Base-by-base conservation (phyloP, 2,797 vertebrate genomes). In the Petrocephalus schoutedeni region DNA sequence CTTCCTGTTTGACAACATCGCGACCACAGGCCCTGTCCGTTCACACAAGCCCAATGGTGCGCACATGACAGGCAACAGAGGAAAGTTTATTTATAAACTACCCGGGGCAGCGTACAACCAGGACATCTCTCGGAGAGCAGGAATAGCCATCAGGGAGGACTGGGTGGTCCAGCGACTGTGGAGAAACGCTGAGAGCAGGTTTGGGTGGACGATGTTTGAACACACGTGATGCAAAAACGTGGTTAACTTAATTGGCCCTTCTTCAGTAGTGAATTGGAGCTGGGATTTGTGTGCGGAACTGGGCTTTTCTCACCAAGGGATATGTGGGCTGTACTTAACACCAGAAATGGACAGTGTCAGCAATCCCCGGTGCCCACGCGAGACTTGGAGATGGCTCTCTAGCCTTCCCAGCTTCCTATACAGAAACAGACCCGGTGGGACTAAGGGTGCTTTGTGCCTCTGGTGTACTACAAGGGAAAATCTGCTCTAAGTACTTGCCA, bases 1-100 rank as follows among this genome's bases (percentile, higher is more conserved):
- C 88, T 89, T 89, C 86, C 88, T 86, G 88, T 86, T 88, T 82
- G 19, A 88, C 67, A 28, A 56, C 64, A 49, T 54, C 67, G 54
- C 85, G 12, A 71, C 88, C 56, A 57, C 56, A 82, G 88, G 88
- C 57, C 85, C 86, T 23, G 87, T 86, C 61, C 59, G 83, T 84
- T 88, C 83, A 53, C 88, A 83, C 74, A 83, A 45, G 21, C 61
- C 23, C 16, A 64, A 23, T 6, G 32, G 83, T 53, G 57, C 32
- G 56, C 57, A 54, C 45, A 32, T 57, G 71, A 87, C 71, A 28
- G n/a, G 32, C 71, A 3, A 21, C 57, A 45, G 67, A 19, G 86
- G 86, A 56, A 89, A 83, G 86, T 87, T 45, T 87, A 82, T 87
- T 87, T 87, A 84, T 87, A 56, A 86, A 32, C 53, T 64, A 58